Evolutionary conservation across 2,797 vertebrate species (phyloP), one percentile per base, ranked within the genome.

Genomic region (Thripadectes ignobilis): DNA sequence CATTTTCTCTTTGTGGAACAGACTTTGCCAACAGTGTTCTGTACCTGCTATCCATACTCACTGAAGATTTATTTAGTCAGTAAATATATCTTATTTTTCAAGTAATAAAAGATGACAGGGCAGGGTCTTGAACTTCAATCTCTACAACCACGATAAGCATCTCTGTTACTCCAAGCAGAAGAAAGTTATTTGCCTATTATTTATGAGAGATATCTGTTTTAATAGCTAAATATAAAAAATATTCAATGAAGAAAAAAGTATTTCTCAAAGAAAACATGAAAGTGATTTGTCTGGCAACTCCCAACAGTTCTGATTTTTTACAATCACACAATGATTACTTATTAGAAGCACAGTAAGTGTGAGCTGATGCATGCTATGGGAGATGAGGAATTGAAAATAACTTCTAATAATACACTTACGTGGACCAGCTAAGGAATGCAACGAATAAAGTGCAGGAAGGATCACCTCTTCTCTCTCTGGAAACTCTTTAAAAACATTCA

Each of bases 391-490:
- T 3, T 46, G 23, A 95, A 94, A 93, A 72, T 71, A 76, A 92
- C 34, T 85, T 86, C 82, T 59, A 88, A 18, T 43, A 83, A 78
- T 24, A 34, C 71, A 97, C 98, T 98, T 98, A 99, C 99, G 95
- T 52, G 98, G 98, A 61, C 97, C 91, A 55, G 99, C 98, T 95
- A 99, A 97, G 13, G 98, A 98, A 65, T 99, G 97, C 66, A 99
- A 97, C 46, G 98, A 99, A 92, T 97, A 98, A 87, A 99, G 97
- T 30, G 98, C 98, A 72, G 98, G 97, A 63, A 98, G 95, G 30
- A 99, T 98, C 83, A 99, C 92, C 88, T 98, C 98, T 19, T 98
- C 98, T 92, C 97, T 98, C 88, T 98, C 97, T 6, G 96, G 97
- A 95, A 99, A 99, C 39, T 89, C 97, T 79, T 97, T 98, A 27